Base-by-base conservation (phyloP, 2,888 invertebrate species). In the Antitype chi region DNA sequence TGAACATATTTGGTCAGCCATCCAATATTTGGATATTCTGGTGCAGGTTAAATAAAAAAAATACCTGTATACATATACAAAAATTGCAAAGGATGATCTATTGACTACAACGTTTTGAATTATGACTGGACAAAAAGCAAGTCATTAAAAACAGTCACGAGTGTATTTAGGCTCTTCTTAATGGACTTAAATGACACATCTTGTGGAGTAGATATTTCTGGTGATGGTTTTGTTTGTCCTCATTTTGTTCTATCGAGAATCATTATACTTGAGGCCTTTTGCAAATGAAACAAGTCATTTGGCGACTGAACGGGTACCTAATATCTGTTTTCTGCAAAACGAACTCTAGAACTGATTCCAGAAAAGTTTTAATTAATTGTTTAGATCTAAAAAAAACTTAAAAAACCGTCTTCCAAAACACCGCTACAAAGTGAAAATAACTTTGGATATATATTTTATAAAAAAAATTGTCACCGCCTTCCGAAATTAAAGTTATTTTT, bases 1-100 rank as follows among this genome's bases (percentile, higher is more conserved):
- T 67, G 25, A 53, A 38, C 25, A 63, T 63, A 38, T 76, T 62
- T 63, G 23, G n/a, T 43, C 52, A 47, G 43, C 7, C 20, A 43
- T 52, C 2, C 49, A 72, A 57, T 74, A 70, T 55, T 57, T 62
- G 9, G 15, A 23, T 17, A 52, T 2, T 2, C 2, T n/a, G n/a
- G 15, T 38, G 15, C 25, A 11, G 52, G 11, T 25, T 66, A 8
- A 67, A 67, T 28, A 23, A 8, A 47, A 49, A 66, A 20, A 8
- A 49, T n/a, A n/a, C n/a, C n/a, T n/a, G n/a, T n/a, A n/a, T n/a
- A n/a, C n/a, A n/a, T n/a, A 25, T 20, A 11, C 0, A 38, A 38
- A 38, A 38, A 38, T 38, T 38, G 3, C 38, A 8, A 8, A 5
- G 38, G 2, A 38, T 38, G 38, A 49, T 6, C 17, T 15, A 8